phyloP scores from a whole-genome alignment of 2,797 vertebrate species.

The Sebastes aleutianus region DNA sequence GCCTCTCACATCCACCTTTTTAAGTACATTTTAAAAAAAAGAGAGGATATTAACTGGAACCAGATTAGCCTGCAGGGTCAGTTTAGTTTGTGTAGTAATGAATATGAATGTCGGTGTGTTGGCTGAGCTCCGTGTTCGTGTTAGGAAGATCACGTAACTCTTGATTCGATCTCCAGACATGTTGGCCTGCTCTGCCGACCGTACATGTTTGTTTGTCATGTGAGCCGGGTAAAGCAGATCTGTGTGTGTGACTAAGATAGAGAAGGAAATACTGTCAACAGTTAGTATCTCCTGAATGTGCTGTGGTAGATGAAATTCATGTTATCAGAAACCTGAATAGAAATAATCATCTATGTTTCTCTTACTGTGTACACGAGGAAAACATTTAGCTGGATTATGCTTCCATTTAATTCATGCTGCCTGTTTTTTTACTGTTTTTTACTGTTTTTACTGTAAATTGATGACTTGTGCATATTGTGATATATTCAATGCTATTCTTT shows the following conservation, averaged over 20 bases:
- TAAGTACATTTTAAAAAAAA: not conserved
- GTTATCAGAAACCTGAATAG: not conserved
- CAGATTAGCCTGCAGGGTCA: not conserved
- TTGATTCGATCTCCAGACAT: constrained; percentile 5
- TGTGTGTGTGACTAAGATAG: not conserved
- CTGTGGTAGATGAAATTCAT: not conserved
- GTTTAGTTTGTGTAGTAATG: not conserved
- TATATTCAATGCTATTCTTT: not conserved
- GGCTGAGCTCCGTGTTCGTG: not conserved
- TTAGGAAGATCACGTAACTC: constrained; percentile 2
- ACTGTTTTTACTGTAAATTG: not conserved
- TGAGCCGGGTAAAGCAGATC: constrained; percentile 12
- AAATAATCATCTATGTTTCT: not conserved
- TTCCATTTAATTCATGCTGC: not conserved
- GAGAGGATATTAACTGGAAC: not conserved
- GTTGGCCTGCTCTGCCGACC: not conserved
- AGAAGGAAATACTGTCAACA: not conserved
- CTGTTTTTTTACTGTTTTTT: not conserved
- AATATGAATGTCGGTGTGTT: not conserved
- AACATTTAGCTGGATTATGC: not conserved
- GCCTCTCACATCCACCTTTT: not conserved
- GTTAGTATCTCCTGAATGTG: not conserved
- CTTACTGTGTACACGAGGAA: not conserved
- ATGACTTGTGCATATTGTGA: not conserved
- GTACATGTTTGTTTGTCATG: constrained; percentile 43